Conservation (phyloP, 2,888 invertebrate species). For the Andrena chrysosceles region DNA sequence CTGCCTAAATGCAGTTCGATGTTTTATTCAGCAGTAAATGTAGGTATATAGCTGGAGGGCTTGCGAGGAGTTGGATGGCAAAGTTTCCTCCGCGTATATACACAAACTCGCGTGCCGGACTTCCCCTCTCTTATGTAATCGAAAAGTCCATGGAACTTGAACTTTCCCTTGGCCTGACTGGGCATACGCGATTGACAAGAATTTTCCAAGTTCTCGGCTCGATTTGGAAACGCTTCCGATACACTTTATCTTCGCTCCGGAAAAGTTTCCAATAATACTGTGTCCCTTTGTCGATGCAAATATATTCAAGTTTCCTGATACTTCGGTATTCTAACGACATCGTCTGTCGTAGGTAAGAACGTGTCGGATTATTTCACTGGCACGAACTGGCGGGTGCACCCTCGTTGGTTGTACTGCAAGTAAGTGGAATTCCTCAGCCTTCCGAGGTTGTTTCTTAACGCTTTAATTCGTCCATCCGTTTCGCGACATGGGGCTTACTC, state of each 20-base stretch:
- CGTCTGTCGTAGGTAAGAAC: constrained; percentile 84
- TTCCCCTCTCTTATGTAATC: background rate
- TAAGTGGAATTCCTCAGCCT: constrained; percentile 67
- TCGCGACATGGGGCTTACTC: no score
- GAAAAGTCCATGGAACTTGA: constrained; percentile 3
- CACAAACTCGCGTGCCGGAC: background rate
- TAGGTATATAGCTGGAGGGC: background rate
- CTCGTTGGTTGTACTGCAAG: constrained; percentile 90
- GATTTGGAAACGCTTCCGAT: background rate
- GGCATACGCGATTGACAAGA: background rate
- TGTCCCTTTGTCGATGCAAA: background rate
- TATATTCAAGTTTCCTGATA: background rate
- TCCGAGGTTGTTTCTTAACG: background rate
- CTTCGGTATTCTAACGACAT: background rate
- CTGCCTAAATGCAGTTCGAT: constrained; percentile 16
- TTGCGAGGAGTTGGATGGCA: constrained; percentile 18
- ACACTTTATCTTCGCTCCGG: background rate
- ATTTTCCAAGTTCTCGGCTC: background rate
- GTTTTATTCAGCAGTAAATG: constrained; percentile 33
- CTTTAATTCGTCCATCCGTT: background rate
- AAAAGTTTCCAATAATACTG: background rate
- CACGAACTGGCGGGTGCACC: constrained; percentile 94
- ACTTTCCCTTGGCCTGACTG: background rate
- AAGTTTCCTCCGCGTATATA: constrained; percentile 11
- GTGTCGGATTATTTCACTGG: constrained; percentile 90